Percentiles rank a stretch among this genome's conserved stretches.
These are phyloP conservation scores for Trogon surrucura DNA, from an alignment of 2,113 vertebrate genomes.

Conservation along the genomic window DNA sequence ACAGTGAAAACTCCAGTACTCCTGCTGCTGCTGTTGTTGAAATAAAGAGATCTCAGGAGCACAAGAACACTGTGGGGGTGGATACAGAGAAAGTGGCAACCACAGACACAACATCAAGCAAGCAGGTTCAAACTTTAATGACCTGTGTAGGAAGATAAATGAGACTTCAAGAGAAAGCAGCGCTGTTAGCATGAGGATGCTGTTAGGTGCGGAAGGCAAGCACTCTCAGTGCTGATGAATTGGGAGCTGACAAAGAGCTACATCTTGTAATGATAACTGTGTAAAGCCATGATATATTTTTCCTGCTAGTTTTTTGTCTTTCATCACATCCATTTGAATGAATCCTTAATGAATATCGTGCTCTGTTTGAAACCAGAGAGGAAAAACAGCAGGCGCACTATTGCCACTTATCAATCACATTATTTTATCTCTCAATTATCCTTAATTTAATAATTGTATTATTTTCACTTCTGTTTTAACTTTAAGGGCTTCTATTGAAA, in stretches of 20 bases:
- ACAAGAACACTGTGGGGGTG: constrained; percentile 46
- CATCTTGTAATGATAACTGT: not conserved
- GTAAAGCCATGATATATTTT: constrained; percentile 13
- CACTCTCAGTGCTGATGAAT: not conserved
- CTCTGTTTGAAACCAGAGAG: constrained; percentile 26
- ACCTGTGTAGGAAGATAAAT: constrained; percentile 62
- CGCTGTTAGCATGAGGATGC: constrained; percentile 47
- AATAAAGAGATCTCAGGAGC: constrained; percentile 9
- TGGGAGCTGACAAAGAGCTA: constrained; percentile 41
- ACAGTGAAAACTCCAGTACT: not conserved
- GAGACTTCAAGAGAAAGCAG: constrained; percentile 51
- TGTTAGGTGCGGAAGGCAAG: constrained; percentile 39
- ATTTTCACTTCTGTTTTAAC: constrained; percentile 38
- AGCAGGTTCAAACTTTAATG: constrained; percentile 37
- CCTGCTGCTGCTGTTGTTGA: not conserved
- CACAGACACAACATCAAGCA: constrained; percentile 30
- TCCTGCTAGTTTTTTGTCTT: not conserved
- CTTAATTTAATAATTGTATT: constrained; percentile 50
- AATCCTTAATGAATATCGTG: not conserved
- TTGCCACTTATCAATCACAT: constrained; percentile 9
- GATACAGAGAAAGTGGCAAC: constrained; percentile 40
- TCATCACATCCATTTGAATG: not conserved
- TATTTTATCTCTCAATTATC: constrained; percentile 38
- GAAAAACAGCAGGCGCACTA: not conserved
- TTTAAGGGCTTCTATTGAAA: not conserved